Percentiles rank a stretch among this genome's conserved stretches.
Evolutionary conservation across 2,888 invertebrate species (phyloP).

Genomic region (Cyclophora albipunctata): DNA sequence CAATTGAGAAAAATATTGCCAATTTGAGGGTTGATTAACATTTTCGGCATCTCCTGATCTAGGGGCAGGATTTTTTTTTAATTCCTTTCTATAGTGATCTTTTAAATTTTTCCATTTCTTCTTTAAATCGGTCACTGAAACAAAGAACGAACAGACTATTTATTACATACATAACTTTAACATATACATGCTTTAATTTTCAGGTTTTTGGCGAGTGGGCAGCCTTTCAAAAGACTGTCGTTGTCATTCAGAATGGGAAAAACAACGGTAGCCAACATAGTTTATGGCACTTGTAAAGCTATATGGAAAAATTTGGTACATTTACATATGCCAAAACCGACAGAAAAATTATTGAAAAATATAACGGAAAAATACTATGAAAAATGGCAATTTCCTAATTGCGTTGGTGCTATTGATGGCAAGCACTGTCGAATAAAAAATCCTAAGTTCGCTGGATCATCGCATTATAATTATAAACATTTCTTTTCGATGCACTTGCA

Average conservation of each 20-base stretch:
- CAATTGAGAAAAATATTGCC: too few relatives aligned
- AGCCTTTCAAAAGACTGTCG: slow-evolving; percentile 13
- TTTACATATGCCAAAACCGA: slow-evolving; percentile 17
- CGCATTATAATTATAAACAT: slow-evolving; percentile 14
- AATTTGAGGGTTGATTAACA: too few relatives aligned
- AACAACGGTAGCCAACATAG: slow-evolving; percentile 12
- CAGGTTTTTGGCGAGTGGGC: slow-evolving; percentile 15
- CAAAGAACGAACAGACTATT: too few relatives aligned
- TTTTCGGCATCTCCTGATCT: too few relatives aligned
- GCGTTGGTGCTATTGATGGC: slow-evolving; percentile 14
- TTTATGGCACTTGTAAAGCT: slow-evolving; percentile 10
- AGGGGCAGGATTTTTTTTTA: too few relatives aligned
- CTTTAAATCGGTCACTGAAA: too few relatives aligned
- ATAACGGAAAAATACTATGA: slow-evolving; percentile 10
- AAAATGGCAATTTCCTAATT: slow-evolving; percentile 23
- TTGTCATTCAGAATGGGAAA: slow-evolving; percentile 15
- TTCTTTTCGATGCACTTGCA: slow-evolving; percentile 16
- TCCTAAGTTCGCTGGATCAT: slow-evolving; percentile 6
- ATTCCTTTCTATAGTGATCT: too few relatives aligned
- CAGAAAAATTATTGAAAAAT: slow-evolving; percentile 14
- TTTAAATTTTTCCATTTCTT: too few relatives aligned
- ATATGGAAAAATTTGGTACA: slow-evolving; percentile 16
- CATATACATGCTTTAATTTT: slow-evolving; percentile 1
- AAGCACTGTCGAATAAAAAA: slow-evolving; percentile 17
- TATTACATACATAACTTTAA: too few relatives aligned